These are phyloP conservation scores for Drosophila auraria DNA, from an alignment of 1,140 invertebrate species.

Conservation along the genomic window DNA sequence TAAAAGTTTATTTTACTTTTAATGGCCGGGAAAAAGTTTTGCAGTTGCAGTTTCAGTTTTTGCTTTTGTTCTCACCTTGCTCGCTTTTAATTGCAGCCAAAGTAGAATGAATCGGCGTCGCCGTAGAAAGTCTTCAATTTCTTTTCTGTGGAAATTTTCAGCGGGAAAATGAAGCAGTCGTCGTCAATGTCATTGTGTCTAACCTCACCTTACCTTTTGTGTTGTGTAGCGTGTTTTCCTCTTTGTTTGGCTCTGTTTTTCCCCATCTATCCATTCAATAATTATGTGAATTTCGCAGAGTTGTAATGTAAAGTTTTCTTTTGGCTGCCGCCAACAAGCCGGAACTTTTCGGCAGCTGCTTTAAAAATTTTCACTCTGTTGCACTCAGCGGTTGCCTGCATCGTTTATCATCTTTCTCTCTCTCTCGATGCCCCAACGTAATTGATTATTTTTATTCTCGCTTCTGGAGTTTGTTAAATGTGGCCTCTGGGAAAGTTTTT, in stretches of 20 bases:
- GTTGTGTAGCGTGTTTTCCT: slow-evolving; percentile 36
- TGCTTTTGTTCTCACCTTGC: slow-evolving; percentile 28
- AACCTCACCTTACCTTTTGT: slow-evolving; percentile 39
- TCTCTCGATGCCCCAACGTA: slow-evolving; percentile 10
- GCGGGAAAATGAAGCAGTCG: slow-evolving; percentile 59
- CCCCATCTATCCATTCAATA: slow-evolving; percentile 44
- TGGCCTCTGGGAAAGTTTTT: slow-evolving; percentile 60
- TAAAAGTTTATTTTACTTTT: slow-evolving; percentile 68
- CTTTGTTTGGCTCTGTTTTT: slow-evolving; percentile 39
- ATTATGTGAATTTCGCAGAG: slow-evolving; percentile 59
- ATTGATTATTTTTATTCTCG: slow-evolving; percentile 45
- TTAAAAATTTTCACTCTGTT: slow-evolving; percentile 36
- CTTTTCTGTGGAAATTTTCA: slow-evolving; percentile 64
- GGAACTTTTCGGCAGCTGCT: slow-evolving; percentile 54
- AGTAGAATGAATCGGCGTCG: slow-evolving; percentile 29
- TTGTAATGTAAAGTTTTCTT: slow-evolving; percentile 43
- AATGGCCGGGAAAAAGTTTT: slow-evolving; percentile 53
- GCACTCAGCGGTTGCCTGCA: slow-evolving; percentile 24
- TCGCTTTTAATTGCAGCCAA: slow-evolving; percentile 62
- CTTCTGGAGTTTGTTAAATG: slow-evolving; percentile 24
- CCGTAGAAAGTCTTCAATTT: slow-evolving; percentile 72
- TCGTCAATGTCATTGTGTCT: slow-evolving; percentile 64
- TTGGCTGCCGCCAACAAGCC: slow-evolving; percentile 41
- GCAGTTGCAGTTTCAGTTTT: slow-evolving; percentile 40
- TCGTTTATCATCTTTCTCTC: slow-evolving; percentile 43